A percentile compares a stretch with the other conserved stretches of the same genome.
Evolutionary conservation across 2,113 vertebrate species (phyloP).

Genomic region (Puma concolor): DNA sequence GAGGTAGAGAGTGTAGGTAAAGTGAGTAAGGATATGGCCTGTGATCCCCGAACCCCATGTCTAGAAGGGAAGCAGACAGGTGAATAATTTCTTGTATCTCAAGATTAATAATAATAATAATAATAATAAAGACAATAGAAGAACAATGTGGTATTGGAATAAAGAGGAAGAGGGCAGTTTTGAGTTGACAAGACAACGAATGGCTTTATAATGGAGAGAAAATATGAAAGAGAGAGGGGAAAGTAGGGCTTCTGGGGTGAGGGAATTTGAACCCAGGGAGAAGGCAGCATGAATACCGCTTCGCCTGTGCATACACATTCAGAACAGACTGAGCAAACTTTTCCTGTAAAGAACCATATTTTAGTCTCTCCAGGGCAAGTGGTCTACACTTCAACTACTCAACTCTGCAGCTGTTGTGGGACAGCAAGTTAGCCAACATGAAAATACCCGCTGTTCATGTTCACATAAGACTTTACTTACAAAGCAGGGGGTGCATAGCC

Average conservation of each 20-base stretch:
- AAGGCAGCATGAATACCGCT: rapidly evolving
- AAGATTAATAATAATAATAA: background rate
- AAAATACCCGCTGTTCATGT: rapidly evolving
- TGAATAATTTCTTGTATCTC: background rate
- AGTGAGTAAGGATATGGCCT: background rate
- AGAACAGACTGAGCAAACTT: rapidly evolving
- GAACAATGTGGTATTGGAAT: background rate
- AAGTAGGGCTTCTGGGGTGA: no score
- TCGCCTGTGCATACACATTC: rapidly evolving
- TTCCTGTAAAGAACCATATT: background rate
- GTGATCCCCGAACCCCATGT: background rate
- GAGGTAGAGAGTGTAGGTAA: no score
- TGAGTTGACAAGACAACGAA: background rate
- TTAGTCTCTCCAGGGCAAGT: rapidly evolving
- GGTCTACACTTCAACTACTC: no score
- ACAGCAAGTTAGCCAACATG: rapidly evolving
- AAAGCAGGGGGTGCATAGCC: background rate
- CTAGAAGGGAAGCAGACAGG: background rate
- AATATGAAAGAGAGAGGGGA: background rate
- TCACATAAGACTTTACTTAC: background rate
- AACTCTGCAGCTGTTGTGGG: background rate
- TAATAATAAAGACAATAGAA: background rate
- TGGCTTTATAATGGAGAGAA: background rate
- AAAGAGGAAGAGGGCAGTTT: background rate
- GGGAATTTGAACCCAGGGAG: background rate